phyloP scores from a whole-genome alignment of 2,113 vertebrate species.

The Rana temporaria region DNA sequence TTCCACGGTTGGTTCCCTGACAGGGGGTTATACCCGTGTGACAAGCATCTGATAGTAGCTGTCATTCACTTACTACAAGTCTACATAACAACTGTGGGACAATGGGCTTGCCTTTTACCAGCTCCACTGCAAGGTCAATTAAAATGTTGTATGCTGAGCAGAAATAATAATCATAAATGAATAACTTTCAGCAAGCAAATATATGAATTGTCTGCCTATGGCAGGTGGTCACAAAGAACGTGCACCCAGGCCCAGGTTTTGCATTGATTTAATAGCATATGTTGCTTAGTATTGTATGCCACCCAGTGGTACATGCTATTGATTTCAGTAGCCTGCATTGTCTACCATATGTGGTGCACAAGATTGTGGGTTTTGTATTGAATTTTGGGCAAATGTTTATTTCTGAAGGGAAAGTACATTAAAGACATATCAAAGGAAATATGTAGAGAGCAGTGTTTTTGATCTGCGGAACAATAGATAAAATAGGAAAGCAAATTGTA shows the following conservation, averaged over 20 bases:
- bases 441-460: neutral
- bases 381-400: constrained; percentile 15
- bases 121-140: no score
- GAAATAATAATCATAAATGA: no score
- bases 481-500: neutral
- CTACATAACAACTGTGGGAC: no score
- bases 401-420: constrained; percentile 3
- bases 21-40: no score
- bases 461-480: constrained; percentile 19
- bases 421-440: neutral
- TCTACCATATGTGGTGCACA: neutral
- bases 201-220: neutral
- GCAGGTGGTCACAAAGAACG: constrained; percentile 15
- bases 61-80: no score
- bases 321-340: constrained; percentile 22
- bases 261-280: constrained; percentile 16
- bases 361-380: constrained; percentile 2
- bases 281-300: constrained; percentile 18
- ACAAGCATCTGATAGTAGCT: no score
- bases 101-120: no score
- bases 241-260: neutral
- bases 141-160: no score
- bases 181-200: neutral
- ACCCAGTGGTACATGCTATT: constrained; percentile 22
- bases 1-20: no score